Base-by-base conservation (phyloP, 2,113 vertebrate genomes). In the Aptenodytes forsteri region DNA sequence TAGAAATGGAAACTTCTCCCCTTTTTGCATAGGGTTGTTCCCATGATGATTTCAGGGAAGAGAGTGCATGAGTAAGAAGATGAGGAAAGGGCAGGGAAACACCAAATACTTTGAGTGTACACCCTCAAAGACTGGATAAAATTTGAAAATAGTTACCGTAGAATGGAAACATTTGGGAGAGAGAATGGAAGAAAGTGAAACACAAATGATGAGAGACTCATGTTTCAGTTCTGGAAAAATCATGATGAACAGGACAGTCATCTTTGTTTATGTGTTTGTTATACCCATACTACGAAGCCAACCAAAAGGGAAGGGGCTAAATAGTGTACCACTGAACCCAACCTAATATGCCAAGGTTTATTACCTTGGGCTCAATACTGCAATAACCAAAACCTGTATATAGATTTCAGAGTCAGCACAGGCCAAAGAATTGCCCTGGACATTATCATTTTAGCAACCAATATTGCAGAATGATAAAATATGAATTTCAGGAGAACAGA, bases 171-270 rank as follows among this genome's bases (percentile, higher is more conserved):
- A 88, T 83, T 88, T 88, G 69, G 84, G 87, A 97, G 32, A 59
- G n/a, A 90, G 87, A 91, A 78, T 52, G 76, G 70, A 94, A 89
- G 84, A 94, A 85, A 86, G 40, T 80, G 73, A 96, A 96, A 90
- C 50, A 93, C 42, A 54, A 90, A 87, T 55, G 25, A 52, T 66
- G 84, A 88, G 32, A 70, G n/a, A 50, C 38, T 89, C 61, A 34
- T 85, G 42, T 71, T 91, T 96, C 64, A 89, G 78, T 61, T 58
- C 81, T 77, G 91, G 96, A 91, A 93, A 97, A 85, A 70, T 49
- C 44, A 36, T 34, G 70, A 92, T 83, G 62, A 83, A 86, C 67
- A 50, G 46, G 59, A 88, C 47, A 83, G 71, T 93, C 54, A 78
- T 88, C 47, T 91, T 89, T 84, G 38, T 62, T 85, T 89, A 75